Conservation (phyloP, 2,888 invertebrate species). For the Cerastis leucographa region DNA sequence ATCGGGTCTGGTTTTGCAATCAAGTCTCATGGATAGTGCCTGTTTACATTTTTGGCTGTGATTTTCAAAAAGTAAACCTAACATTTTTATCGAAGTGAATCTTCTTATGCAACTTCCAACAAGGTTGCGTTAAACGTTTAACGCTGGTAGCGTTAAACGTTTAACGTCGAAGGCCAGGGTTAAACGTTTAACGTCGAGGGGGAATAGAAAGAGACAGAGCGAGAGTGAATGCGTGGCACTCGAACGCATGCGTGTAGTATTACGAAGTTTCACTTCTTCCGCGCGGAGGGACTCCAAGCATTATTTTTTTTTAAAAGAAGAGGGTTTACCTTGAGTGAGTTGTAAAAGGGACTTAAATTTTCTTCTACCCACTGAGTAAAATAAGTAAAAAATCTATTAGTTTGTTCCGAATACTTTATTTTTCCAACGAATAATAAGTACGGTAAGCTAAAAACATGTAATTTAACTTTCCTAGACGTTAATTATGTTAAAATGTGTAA, state of each 20-base stretch:
- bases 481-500: constrained; percentile 70
- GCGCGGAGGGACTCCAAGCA: too few species aligned
- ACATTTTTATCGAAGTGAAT: too few species aligned
- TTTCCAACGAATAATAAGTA: constrained; percentile 25
- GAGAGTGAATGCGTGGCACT: too few species aligned
- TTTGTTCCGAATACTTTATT: constrained; percentile 1
- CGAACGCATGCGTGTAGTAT: too few species aligned
- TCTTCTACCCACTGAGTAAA: not conserved
- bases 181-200: too few species aligned
- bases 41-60: not conserved
- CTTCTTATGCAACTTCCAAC: too few species aligned
- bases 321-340: not conserved
- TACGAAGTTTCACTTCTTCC: too few species aligned
- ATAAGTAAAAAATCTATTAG: not conserved
- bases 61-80: too few species aligned
- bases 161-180: too few species aligned
- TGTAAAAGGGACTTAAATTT: not conserved
- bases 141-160: too few species aligned
- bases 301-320: not conserved
- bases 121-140: too few species aligned
- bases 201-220: too few species aligned
- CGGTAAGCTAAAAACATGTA: constrained; percentile 52
- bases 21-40: not conserved
- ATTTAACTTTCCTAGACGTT: constrained; percentile 66
- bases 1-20: not conserved